Evolutionary conservation across 1,140 invertebrate genomes (phyloP), one percentile per base, ranked within the genome.

Genomic region (Drosophila ercepeae): DNA sequence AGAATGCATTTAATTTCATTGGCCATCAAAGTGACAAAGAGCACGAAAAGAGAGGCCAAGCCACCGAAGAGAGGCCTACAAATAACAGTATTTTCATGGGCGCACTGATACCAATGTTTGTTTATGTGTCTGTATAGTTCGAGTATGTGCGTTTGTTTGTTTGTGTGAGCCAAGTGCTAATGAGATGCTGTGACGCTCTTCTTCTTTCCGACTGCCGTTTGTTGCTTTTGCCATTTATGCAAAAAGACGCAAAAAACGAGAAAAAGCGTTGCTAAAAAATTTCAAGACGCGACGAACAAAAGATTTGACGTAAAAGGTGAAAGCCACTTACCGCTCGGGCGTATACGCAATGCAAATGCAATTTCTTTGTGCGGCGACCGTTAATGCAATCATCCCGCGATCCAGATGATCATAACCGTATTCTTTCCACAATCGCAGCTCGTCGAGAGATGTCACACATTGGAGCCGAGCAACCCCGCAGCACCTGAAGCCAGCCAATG

Each of bases 61-160:
- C 4, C 3, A 32, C 11, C 29, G 11, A 32, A 32, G 29, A 32
- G 29, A 32, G 29, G 29, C 29, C 29, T 32, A 32, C 29, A 32
- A 32, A n/a, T 88, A 88, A 88, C 82, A 89, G 82, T 88, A 88
- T 89, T 88, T 86, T 88, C 82, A 88, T 77, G 82, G 81, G 73
- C 81, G 69, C 53, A 59, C 75, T 21, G 75, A 73, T 46, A 83
- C 68, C 45, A 29, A 3, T 45, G 25, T 11, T 21, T n/a, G 27
- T 8, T 36, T 39, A 39, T 39, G 4, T 9, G 2, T n/a, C 1
- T 34, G 19, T 48, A n/a, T n/a, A n/a, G n/a, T n/a, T n/a, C n/a
- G n/a, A n/a, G 18, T 18, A 36, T 13, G 25, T 73, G 9, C 45
- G 39, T 34, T 41, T 58, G 48, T 55, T 44, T 58, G 49, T 60